Base-by-base conservation (phyloP, 1,140 invertebrate genomes). In the Maconellicoccus hirsutus region DNA sequence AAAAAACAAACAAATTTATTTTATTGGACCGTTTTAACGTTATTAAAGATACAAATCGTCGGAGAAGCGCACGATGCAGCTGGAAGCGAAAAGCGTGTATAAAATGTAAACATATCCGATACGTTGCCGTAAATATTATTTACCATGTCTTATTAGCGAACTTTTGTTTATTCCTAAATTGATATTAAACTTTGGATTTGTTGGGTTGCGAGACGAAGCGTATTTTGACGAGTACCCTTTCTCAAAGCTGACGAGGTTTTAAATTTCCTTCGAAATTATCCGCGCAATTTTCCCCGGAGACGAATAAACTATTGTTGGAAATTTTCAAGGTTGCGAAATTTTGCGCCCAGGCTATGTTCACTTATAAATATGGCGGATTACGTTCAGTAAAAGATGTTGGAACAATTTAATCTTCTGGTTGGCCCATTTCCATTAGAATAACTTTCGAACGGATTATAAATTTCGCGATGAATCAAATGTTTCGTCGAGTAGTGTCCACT, bases 1-100 rank as follows among this genome's bases (percentile, higher is more conserved):
- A 52, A 52, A 52, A 52, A 52, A 52, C 42, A 52, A 52, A 52
- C 42, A 52, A 52, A 52, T 52, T 52, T 52, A 52, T 52, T 52
- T 52, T 52, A 52, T 52, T 52, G 42, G 29, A 3, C 16, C 42
- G n/a, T 52, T 52, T 52, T 52, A 52, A 3, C 42, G n/a, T 52
- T 52, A 52, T 52, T 52, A 52, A 52, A 52, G 42, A 16, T n/a
- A n/a, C n/a, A 16, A 8, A 14, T 16, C 42, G n/a, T 19, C 6
- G 29, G 29, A 3, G 4, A 6, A 12, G 29, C 29, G 3, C 29
- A 33, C n/a, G n/a, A n/a, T n/a, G 29, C 29, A 33, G 29, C 29
- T 33, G 4, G 29, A 33, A 33, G 29, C 29, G 29, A 33, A 33
- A 33, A 33, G 4, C 29, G 4, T 33, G 12, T 33, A 33, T 12